Evolutionary conservation across 2,797 vertebrate genomes (phyloP), one percentile per base, ranked within the genome.

Genomic region (Tapirus indicus): DNA sequence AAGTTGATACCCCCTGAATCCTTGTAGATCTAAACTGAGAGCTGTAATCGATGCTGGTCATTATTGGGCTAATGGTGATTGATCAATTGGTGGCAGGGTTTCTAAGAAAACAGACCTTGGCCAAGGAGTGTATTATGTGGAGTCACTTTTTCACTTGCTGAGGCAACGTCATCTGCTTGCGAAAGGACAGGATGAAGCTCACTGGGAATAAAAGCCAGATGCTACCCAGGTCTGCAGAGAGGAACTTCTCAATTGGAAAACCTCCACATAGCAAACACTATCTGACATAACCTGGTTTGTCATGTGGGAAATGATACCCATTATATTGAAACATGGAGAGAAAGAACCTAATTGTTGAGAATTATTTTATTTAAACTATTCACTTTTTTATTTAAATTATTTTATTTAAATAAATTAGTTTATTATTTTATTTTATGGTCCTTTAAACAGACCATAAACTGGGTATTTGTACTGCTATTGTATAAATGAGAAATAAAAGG

Each of bases 31-130:
- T 91, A 83, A 94, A 83, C 7, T 3, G 4, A 72, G 14, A 47
- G 1, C 58, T 83, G 23, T 68, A 74, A 72, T 97, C 91, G 95
- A 11, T 88, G 47, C 8, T 79, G 29, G 47, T 72, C 35, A 78
- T 96, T 91, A 93, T 18, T 38, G 41, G 88, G 25, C 35, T 91
- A 96, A 97, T 87, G 56, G 60, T 95, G 72, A 93, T 84, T 44
- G 90, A 96, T 95, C 56, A 89, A 71, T 89, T 83, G 72, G 58
- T 41, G 2, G 56, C 60, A 88, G 18, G 49, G 75, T 75, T 96
- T 86, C 89, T 78, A 95, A 87, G 83, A 78, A 95, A 94, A 95
- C 41, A 93, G 23, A 89, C 21, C 5, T 35, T 86, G 21, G 13
- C 18, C 32, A 91, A 75, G 87, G 35, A 54, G 6, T 52, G 5